Evolutionary conservation across 2,113 vertebrate species (phyloP).

Genomic region (Xenotilapia flavipinnis): DNA sequence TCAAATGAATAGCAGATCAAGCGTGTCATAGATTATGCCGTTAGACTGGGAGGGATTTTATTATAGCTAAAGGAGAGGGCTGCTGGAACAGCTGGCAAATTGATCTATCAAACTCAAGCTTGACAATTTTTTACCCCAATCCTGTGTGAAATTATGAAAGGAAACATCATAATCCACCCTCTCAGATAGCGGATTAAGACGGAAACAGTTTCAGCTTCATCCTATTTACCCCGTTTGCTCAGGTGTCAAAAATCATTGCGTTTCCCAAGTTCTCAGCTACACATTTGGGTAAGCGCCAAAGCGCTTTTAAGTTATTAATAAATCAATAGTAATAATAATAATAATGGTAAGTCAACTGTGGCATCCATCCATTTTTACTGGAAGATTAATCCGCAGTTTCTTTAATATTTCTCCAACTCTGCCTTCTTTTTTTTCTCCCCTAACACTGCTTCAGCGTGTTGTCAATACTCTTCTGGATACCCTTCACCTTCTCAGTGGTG

Average conservation of each 20-base stretch:
- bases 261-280: not conserved
- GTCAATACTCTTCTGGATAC: conserved; percentile 3
- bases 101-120: conserved; percentile 68
- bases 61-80: conserved; percentile 40
- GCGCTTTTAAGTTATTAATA: not conserved
- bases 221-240: conserved; percentile 5
- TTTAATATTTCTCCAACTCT: not conserved
- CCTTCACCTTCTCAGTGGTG: conserved; percentile 6
- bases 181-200: conserved; percentile 47
- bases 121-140: conserved; percentile 59
- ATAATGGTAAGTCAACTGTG: not conserved
- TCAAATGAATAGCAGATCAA: conserved; percentile 70
- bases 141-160: conserved; percentile 54
- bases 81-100: conserved; percentile 60
- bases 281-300: not conserved
- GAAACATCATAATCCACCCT: conserved; percentile 63
- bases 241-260: conserved; percentile 10
- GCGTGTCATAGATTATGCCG: conserved; percentile 62
- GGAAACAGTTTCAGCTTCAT: conserved; percentile 36
- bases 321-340: not conserved
- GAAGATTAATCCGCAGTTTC: not conserved
- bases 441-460: not conserved
- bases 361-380: not conserved
- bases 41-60: conserved; percentile 63
- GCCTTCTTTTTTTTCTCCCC: not conserved